Conservation (phyloP, 2,888 invertebrate genomes). For the Eupithecia subumbrata region DNA sequence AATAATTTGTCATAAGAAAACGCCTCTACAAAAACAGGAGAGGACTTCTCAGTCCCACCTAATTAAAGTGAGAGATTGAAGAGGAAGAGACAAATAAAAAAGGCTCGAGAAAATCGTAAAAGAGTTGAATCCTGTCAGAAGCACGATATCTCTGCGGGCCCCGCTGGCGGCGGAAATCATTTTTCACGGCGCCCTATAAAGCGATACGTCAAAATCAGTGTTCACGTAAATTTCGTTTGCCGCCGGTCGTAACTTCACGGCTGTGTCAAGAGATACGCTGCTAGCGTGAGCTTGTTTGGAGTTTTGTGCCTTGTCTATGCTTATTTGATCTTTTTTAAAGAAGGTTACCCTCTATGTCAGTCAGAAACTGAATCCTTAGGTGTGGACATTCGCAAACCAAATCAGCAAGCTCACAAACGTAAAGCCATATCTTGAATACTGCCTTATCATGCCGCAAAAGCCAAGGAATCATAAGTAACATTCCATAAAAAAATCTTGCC, state of each 20-base stretch:
- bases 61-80: conserved; percentile 8
- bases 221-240: conserved; percentile 70
- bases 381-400: neutral
- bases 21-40: neutral
- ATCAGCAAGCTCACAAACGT: neutral
- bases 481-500: conserved; percentile 30
- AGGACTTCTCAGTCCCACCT: neutral
- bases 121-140: conserved; percentile 42
- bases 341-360: neutral
- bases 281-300: conserved; percentile 4
- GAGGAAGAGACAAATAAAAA: conserved; percentile 10
- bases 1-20: neutral
- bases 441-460: neutral
- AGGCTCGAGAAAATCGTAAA: conserved; percentile 30
- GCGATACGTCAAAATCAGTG: conserved; percentile 79
- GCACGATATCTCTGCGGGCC: conserved; percentile 30
- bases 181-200: conserved; percentile 69
- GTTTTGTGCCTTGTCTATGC: neutral
- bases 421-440: neutral
- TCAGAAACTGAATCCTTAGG: neutral
- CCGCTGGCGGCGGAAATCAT: conserved; percentile 52
- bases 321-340: neutral
- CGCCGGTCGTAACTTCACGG: conserved; percentile 46
- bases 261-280: conserved; percentile 22
- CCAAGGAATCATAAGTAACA: neutral